Percentiles rank a stretch among this genome's conserved stretches.
These are phyloP conservation scores for Rotaria macrura DNA, from an alignment of 2,888 invertebrate species.

Conservation along the genomic window DNA sequence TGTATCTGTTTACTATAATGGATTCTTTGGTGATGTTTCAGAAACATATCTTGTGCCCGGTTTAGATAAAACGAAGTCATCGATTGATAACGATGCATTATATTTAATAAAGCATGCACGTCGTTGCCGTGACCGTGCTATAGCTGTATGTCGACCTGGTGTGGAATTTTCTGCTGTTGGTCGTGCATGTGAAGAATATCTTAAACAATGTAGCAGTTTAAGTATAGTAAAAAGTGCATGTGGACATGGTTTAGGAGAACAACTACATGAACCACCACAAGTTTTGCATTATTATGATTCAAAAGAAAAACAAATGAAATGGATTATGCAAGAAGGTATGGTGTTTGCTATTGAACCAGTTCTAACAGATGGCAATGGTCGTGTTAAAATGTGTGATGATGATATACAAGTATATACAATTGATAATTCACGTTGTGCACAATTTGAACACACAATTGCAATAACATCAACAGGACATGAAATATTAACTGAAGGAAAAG, in stretches of 20 bases:
- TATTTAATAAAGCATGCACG: slow-evolving; percentile 63
- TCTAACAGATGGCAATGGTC: slow-evolving; percentile 57
- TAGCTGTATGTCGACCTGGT: slow-evolving; percentile 55
- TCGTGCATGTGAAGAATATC: slow-evolving; percentile 49
- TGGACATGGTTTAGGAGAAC: slow-evolving; percentile 82
- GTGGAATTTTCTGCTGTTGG: slow-evolving; percentile 50
- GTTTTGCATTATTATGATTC: slow-evolving; percentile 59
- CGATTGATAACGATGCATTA: slow-evolving; percentile 53
- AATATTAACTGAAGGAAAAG: slow-evolving; percentile 59
- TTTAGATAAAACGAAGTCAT: slow-evolving; percentile 58
- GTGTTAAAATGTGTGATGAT: slow-evolving; percentile 57
- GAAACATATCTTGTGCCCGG: slow-evolving; percentile 72
- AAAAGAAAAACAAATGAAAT: slow-evolving; percentile 35
- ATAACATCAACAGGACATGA: slow-evolving; percentile 68
- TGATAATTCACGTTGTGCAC: slow-evolving; percentile 72
- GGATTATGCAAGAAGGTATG: slow-evolving; percentile 70
- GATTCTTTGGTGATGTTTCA: slow-evolving; percentile 83
- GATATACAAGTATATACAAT: slow-evolving; percentile 80
- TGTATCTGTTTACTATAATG: slow-evolving; percentile 71
- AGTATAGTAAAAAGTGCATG: slow-evolving; percentile 67
- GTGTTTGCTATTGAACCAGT: slow-evolving; percentile 88
- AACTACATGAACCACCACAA: slow-evolving; percentile 83
- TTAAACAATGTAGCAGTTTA: slow-evolving; percentile 58
- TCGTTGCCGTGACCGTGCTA: slow-evolving; percentile 60
- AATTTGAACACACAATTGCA: slow-evolving; percentile 79